Evolutionary conservation across 2,797 vertebrate species (phyloP).

Genomic region (Sebastes vulpes): DNA sequence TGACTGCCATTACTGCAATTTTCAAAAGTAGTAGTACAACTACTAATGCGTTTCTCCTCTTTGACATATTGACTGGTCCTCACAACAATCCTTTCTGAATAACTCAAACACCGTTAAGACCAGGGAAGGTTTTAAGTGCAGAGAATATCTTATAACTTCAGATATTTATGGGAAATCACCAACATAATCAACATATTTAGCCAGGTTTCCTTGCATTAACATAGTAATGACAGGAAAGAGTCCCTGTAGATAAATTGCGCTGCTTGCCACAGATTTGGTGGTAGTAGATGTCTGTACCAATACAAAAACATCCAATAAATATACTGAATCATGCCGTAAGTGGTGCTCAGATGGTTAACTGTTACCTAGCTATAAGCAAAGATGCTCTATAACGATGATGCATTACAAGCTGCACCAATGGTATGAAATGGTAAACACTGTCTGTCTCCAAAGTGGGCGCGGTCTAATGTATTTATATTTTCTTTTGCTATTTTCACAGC

Average conservation of each 20-base stretch:
- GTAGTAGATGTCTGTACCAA: background rate
- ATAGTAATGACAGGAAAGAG: background rate
- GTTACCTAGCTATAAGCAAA: too few relatives aligned
- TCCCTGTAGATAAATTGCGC: background rate
- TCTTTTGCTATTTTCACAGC: background rate
- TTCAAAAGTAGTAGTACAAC: background rate
- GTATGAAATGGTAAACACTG: background rate
- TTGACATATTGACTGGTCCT: background rate
- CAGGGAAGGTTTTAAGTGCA: background rate
- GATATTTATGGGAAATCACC: background rate
- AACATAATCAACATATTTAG: background rate
- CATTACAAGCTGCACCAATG: too few relatives aligned
- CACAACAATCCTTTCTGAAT: background rate
- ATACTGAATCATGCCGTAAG: background rate
- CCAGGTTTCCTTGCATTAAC: background rate
- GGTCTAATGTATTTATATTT: background rate
- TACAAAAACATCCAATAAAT: background rate
- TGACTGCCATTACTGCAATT: background rate
- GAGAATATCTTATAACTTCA: background rate
- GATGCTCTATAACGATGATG: too few relatives aligned
- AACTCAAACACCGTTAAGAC: background rate
- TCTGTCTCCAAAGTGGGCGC: background rate
- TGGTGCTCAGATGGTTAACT: too few relatives aligned
- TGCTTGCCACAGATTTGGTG: background rate
- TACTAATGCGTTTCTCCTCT: background rate